phyloP scores from a whole-genome alignment of 2,888 invertebrate genomes.

The Apocheima hispidaria region DNA sequence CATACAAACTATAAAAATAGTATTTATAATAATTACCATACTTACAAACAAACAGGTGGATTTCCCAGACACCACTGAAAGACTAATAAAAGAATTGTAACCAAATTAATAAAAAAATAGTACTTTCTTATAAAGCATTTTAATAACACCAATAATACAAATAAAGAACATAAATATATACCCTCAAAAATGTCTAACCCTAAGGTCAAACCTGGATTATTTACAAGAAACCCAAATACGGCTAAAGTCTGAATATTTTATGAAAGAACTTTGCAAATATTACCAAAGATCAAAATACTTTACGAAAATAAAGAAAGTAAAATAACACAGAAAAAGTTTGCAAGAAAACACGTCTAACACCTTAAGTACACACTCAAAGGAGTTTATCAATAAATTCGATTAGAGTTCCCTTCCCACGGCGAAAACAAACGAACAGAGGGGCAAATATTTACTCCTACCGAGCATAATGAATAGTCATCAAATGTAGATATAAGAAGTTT shows the following conservation, averaged over 20 bases:
- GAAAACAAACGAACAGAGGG: slow-evolving; percentile 46
- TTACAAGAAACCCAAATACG: slow-evolving; percentile 3
- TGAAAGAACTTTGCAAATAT: slow-evolving; percentile 17
- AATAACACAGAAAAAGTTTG: slow-evolving; percentile 26
- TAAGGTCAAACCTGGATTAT: slow-evolving; percentile 8
- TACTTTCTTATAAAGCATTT: too few species aligned
- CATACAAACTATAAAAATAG: too few species aligned
- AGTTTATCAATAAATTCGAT: slow-evolving; percentile 49
- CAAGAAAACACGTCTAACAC: slow-evolving; percentile 36
- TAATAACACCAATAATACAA: too few species aligned
- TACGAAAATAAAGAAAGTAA: slow-evolving; percentile 24
- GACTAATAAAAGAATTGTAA: too few species aligned
- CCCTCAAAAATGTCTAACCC: too few species aligned
- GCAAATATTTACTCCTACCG: slow-evolving; percentile 53
- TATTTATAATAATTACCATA: too few species aligned
- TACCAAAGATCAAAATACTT: slow-evolving; percentile 23
- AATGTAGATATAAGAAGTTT: slow-evolving; percentile 42
- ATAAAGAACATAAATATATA: too few species aligned
- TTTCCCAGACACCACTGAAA: too few species aligned
- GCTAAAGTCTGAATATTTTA: slow-evolving; percentile 21
- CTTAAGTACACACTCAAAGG: slow-evolving; percentile 41
- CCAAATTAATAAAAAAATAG: too few species aligned
- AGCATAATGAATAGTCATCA: slow-evolving; percentile 51
- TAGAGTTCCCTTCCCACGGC: slow-evolving; percentile 55
- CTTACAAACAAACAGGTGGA: too few species aligned